A percentile compares a stretch with the other conserved stretches of the same genome.
Conservation (phyloP, 30 jellyfish, hydroid and myxozoan species). For the Hydractinia symbiolongicarpus region DNA sequence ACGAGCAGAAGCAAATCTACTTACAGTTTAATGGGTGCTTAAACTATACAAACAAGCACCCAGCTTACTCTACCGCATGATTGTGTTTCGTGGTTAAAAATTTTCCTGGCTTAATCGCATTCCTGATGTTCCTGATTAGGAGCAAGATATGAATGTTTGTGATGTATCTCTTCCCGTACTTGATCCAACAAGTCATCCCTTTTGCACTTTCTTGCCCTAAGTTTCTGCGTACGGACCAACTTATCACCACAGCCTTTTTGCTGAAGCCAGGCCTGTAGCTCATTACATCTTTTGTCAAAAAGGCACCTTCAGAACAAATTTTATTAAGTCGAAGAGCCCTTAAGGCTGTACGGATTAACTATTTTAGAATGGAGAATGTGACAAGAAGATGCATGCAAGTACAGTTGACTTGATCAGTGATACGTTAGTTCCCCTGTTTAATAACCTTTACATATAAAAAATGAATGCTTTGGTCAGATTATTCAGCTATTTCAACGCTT, state of each 20-base stretch:
- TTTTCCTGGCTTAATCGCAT: too few species aligned
- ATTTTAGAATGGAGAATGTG: background rate
- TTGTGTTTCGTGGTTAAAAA: too few species aligned
- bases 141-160: background rate
- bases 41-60: too few species aligned
- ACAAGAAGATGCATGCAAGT: background rate
- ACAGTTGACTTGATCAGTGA: background rate
- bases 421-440: background rate
- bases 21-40: too few species aligned
- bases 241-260: background rate
- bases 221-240: background rate
- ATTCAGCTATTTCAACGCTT: too few species aligned
- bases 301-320: background rate
- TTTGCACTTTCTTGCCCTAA: conserved; percentile 4
- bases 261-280: background rate
- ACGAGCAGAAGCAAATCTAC: too few species aligned
- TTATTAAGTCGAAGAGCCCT: background rate
- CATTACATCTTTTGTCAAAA: too few species aligned
- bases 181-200: conserved; percentile 9
- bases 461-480: background rate
- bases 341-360: background rate
- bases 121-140: conserved; percentile 1
- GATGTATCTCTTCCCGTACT: background rate
- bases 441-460: background rate
- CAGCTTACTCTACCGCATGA: too few species aligned